Conservation (phyloP, 1,140 invertebrate genomes). For the Amyelois transitella region DNA sequence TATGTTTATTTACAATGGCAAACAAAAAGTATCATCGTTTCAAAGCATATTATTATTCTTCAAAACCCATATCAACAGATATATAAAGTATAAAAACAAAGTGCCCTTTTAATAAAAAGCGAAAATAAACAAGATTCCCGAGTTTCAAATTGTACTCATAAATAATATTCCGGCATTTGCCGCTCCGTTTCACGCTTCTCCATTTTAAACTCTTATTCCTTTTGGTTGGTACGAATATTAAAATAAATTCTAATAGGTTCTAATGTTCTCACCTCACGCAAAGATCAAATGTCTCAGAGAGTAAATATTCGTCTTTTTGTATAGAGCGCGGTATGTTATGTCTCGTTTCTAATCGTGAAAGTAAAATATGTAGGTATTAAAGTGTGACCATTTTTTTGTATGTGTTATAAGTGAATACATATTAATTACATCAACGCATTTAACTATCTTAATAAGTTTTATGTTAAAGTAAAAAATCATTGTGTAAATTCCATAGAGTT, state of each 20-base stretch:
- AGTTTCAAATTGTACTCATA: constrained; percentile 44
- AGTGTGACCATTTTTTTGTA: too few relatives aligned
- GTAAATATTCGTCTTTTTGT: not conserved
- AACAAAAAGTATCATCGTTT: too few relatives aligned
- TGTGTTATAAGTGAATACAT: too few relatives aligned
- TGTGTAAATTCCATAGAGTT: too few relatives aligned
- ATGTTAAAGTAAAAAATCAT: too few relatives aligned
- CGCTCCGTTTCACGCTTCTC: constrained; percentile 20
- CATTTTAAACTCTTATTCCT: constrained; percentile 20
- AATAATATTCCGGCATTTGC: constrained; percentile 49
- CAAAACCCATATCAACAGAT: not conserved
- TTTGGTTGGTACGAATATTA: constrained; percentile 21
- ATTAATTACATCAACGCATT: too few relatives aligned
- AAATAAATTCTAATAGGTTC: constrained; percentile 27
- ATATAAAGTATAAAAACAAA: not conserved
- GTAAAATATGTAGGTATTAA: too few relatives aligned
- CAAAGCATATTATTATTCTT: too few relatives aligned
- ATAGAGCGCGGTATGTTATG: not conserved
- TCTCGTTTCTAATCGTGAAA: too few relatives aligned
- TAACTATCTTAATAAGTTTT: too few relatives aligned
- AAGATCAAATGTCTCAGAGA: constrained; percentile 1
- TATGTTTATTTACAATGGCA: too few relatives aligned
- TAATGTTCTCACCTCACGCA: constrained; percentile 19
- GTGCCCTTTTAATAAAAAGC: constrained; percentile 12
- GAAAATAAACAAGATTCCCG: constrained; percentile 34